These are phyloP conservation scores for Pentalonia nigronervosa DNA, from an alignment of 1,140 invertebrate species.

Conservation along the genomic window DNA sequence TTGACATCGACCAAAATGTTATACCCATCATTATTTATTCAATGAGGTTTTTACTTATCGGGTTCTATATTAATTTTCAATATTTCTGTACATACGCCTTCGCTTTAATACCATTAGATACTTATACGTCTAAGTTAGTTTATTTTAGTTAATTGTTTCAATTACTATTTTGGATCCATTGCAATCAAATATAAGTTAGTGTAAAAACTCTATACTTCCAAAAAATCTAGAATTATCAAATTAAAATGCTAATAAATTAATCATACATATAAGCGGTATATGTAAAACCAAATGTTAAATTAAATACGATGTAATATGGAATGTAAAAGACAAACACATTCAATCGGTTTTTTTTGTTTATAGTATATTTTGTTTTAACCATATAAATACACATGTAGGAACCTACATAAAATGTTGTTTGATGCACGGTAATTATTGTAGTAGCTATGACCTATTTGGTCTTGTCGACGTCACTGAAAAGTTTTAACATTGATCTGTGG, in stretches of 20 bases:
- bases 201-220: neutral
- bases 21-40: neutral
- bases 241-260: neutral
- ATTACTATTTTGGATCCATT: neutral
- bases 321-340: neutral
- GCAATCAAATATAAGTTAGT: neutral
- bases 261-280: neutral
- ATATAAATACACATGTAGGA: conserved; percentile 9
- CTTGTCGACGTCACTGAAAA: conserved; percentile 40
- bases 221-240: neutral
- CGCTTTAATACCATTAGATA: neutral
- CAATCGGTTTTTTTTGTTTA: neutral
- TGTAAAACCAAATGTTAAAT: neutral
- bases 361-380: conserved; percentile 14
- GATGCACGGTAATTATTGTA: conserved; percentile 49
- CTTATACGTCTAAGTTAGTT: neutral
- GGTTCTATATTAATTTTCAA: neutral
- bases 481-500: conserved; percentile 37
- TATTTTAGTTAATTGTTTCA: neutral
- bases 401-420: neutral
- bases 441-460: conserved; percentile 51
- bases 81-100: neutral
- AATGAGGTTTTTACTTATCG: neutral
- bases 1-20: neutral
- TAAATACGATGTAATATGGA: neutral